Evolutionary conservation across 2,113 vertebrate species (phyloP).

Genomic region (Raja brachyura): DNA sequence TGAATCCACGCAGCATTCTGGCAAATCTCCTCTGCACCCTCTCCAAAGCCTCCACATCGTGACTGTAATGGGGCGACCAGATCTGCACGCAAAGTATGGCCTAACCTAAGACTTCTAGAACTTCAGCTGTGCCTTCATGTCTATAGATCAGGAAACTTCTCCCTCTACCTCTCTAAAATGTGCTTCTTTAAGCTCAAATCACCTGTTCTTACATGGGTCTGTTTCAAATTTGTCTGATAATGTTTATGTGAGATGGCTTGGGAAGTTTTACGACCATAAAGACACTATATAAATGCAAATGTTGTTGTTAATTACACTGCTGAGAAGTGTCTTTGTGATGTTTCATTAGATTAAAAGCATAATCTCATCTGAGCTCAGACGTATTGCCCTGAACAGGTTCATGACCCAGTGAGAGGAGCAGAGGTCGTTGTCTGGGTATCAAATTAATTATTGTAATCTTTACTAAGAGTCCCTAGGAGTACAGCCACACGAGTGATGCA

Average conservation of each 20-base stretch:
- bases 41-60: too few species aligned
- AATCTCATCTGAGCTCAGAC: background rate
- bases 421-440: background rate
- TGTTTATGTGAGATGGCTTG: background rate
- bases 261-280: background rate
- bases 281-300: background rate
- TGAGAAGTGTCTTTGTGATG: background rate
- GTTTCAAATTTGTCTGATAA: background rate
- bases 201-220: background rate
- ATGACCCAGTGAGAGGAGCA: background rate
- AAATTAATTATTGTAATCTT: background rate
- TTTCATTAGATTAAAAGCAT: background rate
- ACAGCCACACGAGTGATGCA: background rate
- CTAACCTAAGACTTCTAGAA: too few species aligned
- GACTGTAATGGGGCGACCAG: too few species aligned
- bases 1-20: too few species aligned
- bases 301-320: background rate
- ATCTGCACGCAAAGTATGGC: too few species aligned
- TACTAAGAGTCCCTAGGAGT: background rate
- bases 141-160: background rate
- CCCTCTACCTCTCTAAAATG: background rate
- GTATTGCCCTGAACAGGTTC: background rate
- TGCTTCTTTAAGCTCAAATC: background rate
- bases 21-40: too few species aligned
- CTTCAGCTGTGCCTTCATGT: background rate